Conservation (phyloP, 2,797 vertebrate genomes). For the Otus scops region DNA sequence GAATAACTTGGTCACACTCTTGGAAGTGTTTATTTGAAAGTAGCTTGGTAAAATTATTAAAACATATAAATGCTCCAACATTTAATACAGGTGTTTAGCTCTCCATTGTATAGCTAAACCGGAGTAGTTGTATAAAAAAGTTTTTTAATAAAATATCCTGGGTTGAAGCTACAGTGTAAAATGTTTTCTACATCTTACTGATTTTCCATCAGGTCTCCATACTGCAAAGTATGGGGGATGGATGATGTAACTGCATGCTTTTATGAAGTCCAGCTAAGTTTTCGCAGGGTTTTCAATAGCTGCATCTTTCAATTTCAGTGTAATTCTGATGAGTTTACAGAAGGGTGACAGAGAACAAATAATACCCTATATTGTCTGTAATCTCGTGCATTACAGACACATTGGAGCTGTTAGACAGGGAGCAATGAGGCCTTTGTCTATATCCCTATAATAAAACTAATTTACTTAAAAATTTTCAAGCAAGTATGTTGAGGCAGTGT, state of each 20-base stretch:
- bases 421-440: background rate
- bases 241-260: background rate
- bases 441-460: background rate
- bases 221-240: background rate
- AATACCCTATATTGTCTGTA: background rate
- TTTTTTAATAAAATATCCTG: background rate
- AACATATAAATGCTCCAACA: background rate
- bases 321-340: background rate
- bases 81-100: background rate
- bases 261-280: background rate
- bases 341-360: background rate
- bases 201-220: background rate
- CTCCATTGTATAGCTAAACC: background rate
- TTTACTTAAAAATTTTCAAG: background rate
- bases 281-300: background rate
- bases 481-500: background rate
- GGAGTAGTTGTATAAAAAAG: background rate
- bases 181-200: background rate
- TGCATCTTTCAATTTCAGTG: background rate
- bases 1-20: background rate
- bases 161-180: background rate
- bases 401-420: background rate
- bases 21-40: background rate
- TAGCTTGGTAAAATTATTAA: background rate
- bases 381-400: accelerated